Conservation (phyloP, 2,113 vertebrate species). For the Sander lucioperca region DNA sequence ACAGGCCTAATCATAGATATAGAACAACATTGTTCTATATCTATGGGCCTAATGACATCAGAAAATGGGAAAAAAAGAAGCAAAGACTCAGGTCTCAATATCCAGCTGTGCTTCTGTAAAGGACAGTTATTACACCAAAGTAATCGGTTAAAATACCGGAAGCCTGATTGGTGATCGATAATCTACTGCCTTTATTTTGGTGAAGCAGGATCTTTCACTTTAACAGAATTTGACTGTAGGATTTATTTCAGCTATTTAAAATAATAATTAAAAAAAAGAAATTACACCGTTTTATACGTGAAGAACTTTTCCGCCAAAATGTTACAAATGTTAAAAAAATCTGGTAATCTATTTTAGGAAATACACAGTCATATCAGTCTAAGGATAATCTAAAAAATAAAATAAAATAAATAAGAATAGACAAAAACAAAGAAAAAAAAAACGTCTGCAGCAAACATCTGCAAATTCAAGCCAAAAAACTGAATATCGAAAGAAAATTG, state of each 20-base stretch:
- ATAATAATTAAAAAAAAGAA: too few species aligned
- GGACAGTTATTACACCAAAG: constrained; percentile 2
- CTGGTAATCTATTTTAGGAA: not conserved
- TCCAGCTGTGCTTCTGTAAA: not conserved
- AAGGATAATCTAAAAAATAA: not conserved
- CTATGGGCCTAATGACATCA: constrained; percentile 6
- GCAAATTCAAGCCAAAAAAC: not conserved
- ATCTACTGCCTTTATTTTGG: constrained; percentile 6
- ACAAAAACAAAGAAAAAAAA: not conserved
- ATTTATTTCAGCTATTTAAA: not conserved
- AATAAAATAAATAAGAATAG: not conserved
- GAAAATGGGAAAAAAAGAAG: too few species aligned
- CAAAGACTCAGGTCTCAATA: not conserved
- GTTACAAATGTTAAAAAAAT: not conserved
- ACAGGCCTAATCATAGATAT: not conserved
- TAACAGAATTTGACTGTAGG: not conserved
- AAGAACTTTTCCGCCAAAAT: not conserved
- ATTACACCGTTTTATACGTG: not conserved
- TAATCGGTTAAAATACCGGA: not conserved
- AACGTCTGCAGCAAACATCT: too few species aligned
- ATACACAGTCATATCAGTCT: not conserved
- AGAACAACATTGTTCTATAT: too few species aligned
- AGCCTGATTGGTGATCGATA: not conserved
- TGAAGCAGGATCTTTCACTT: constrained; percentile 17
- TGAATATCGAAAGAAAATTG: not conserved